Conservation (phyloP, 2,888 invertebrate species). For the Agrochola macilenta region DNA sequence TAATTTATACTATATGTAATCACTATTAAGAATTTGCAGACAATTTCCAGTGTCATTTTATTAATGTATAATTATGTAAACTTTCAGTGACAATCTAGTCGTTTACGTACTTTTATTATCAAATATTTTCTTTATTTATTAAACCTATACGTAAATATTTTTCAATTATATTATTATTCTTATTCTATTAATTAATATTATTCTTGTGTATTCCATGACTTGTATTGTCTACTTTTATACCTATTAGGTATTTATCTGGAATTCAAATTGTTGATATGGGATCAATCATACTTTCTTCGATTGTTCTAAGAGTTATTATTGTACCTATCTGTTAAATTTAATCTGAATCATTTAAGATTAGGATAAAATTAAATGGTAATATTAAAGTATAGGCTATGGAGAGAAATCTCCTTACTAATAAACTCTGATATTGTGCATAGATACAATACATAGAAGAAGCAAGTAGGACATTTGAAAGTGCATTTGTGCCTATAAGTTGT, state of each 20-base stretch:
- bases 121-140: slow-evolving; percentile 31
- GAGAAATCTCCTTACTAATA: slow-evolving; percentile 26
- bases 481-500: slow-evolving; percentile 46
- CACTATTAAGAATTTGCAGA: slow-evolving; percentile 16
- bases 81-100: slow-evolving; percentile 65
- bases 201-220: slow-evolving; percentile 60
- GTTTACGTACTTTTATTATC: slow-evolving; percentile 41
- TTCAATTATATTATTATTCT: slow-evolving; percentile 33
- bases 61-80: slow-evolving; percentile 20
- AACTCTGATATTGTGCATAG: slow-evolving; percentile 22
- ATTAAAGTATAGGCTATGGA: slow-evolving; percentile 16
- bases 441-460: slow-evolving; percentile 10
- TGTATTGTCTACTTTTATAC: slow-evolving; percentile 35
- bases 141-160: slow-evolving; percentile 36
- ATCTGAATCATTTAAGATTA: slow-evolving; percentile 32
- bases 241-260: slow-evolving; percentile 49
- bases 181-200: slow-evolving; percentile 38
- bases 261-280: slow-evolving; percentile 70
- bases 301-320: slow-evolving; percentile 48
- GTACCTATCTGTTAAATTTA: slow-evolving; percentile 47
- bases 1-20: slow-evolving; percentile 32
- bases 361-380: slow-evolving; percentile 14
- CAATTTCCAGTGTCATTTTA: slow-evolving; percentile 34
- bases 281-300: slow-evolving; percentile 67
- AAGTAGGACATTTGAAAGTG: slow-evolving; percentile 38